Evolutionary conservation across 2,888 invertebrate genomes (phyloP).

Genomic region (Ceraclea dissimilis): DNA sequence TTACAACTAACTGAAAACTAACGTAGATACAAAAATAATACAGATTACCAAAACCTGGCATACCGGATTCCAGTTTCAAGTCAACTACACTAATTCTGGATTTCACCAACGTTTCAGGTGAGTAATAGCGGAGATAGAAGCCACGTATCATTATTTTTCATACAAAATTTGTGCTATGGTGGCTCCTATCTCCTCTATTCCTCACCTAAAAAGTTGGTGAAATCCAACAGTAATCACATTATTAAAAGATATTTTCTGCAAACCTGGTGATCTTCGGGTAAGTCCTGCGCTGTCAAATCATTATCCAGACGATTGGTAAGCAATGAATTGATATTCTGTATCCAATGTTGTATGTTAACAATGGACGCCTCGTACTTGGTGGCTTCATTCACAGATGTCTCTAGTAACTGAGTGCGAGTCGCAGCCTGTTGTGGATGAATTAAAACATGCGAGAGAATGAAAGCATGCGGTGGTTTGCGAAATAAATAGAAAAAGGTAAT

Average conservation of each 20-base stretch:
- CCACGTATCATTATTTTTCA: too few species aligned
- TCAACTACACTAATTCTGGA: too few species aligned
- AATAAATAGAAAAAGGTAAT: background rate
- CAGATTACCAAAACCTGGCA: too few species aligned
- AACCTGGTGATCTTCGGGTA: conserved; percentile 69
- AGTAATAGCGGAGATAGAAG: too few species aligned
- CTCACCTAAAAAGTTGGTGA: too few species aligned
- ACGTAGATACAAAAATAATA: too few species aligned
- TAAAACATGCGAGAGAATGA: conserved; percentile 1
- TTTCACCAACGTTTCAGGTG: too few species aligned
- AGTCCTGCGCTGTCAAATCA: conserved; percentile 70
- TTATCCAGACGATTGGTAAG: conserved; percentile 65
- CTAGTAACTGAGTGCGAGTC: conserved; percentile 53
- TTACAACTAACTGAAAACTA: too few species aligned
- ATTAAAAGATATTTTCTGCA: conserved; percentile 25
- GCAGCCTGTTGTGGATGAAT: conserved; percentile 40
- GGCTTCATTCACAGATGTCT: conserved; percentile 66
- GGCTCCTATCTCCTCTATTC: too few species aligned
- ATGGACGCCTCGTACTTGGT: conserved; percentile 69
- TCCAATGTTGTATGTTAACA: conserved; percentile 65
- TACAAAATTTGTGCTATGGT: too few species aligned
- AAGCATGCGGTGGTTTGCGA: background rate
- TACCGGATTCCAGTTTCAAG: too few species aligned
- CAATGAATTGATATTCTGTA: conserved; percentile 58
- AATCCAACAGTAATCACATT: too few species aligned